These are phyloP conservation scores for Archilochus colubris DNA, from an alignment of 2,113 vertebrate genomes.

Conservation along the genomic window DNA sequence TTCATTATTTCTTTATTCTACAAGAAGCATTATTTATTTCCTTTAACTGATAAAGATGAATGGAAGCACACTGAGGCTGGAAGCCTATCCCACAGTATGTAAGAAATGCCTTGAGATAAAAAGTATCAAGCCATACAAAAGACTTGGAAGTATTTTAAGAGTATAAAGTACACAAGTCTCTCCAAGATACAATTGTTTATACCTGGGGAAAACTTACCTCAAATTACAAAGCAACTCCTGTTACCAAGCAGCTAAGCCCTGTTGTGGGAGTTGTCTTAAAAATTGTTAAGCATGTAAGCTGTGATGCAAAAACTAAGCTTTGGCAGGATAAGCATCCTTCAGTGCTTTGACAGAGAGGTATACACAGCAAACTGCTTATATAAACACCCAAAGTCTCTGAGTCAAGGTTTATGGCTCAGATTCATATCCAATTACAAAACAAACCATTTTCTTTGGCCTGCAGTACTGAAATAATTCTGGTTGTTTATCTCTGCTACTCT, in stretches of 20 bases:
- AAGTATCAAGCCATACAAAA: neutral
- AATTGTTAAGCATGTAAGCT: neutral
- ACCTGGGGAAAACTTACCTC: neutral
- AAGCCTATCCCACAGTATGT: neutral
- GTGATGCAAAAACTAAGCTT: neutral
- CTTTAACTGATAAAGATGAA: constrained; percentile 12
- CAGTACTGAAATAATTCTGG: neutral
- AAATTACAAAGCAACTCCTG: neutral
- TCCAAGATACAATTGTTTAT: neutral
- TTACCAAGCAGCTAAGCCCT: fast-evolving
- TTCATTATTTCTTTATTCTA: constrained; percentile 22
- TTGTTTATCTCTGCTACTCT: neutral
- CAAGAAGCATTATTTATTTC: neutral
- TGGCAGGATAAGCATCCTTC: neutral
- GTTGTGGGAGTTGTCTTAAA: neutral
- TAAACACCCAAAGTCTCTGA: neutral
- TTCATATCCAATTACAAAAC: neutral
- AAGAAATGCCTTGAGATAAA: neutral
- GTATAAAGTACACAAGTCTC: neutral
- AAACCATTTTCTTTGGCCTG: neutral
- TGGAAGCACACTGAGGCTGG: neutral
- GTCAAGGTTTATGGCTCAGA: neutral
- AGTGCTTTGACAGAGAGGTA: neutral
- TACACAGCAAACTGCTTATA: neutral
- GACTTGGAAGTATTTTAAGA: neutral